Conservation (phyloP, 2,113 vertebrate genomes). For the Danionella cerebrum region DNA sequence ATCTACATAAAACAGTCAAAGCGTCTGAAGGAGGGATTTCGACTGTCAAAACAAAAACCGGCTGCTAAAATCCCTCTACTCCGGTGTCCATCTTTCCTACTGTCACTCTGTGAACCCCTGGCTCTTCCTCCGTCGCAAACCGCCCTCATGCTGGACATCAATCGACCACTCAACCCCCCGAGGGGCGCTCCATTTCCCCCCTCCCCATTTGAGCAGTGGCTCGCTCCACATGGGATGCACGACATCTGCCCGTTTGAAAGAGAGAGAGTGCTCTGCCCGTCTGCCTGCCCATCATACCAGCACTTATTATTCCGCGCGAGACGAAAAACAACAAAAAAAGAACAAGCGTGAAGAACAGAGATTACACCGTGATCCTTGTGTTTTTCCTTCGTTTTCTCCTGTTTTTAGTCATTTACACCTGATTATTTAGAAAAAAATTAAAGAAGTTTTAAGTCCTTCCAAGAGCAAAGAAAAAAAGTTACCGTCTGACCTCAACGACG, state of each 20-base stretch:
- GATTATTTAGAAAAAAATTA: too few relatives aligned
- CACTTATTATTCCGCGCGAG: constrained; percentile 60
- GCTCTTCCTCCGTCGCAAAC: constrained; percentile 68
- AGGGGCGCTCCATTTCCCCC: constrained; percentile 91
- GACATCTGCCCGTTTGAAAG: constrained; percentile 96
- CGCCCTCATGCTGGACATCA: constrained; percentile 85
- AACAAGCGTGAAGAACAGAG: not conserved
- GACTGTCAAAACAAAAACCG: too few relatives aligned
- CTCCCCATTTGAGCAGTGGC: constrained; percentile 84
- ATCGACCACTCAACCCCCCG: constrained; percentile 92
- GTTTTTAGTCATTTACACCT: too few relatives aligned
- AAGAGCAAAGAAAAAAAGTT: too few relatives aligned
- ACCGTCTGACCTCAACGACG: too few relatives aligned
- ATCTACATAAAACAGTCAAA: too few relatives aligned
- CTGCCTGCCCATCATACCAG: constrained; percentile 61
- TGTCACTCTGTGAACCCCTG: constrained; percentile 44
- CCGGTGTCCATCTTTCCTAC: too few relatives aligned
- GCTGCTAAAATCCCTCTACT: too few relatives aligned
- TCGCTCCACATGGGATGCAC: constrained; percentile 74
- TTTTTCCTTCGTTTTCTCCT: too few relatives aligned
- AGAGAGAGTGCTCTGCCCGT: constrained; percentile 58
- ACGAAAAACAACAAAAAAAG: not conserved
- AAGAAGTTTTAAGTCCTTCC: too few relatives aligned
- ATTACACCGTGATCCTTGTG: too few relatives aligned
- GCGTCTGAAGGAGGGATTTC: too few relatives aligned